phyloP scores from a whole-genome alignment of 92 coral and sea anemone species.

The Actinostola sp. region DNA sequence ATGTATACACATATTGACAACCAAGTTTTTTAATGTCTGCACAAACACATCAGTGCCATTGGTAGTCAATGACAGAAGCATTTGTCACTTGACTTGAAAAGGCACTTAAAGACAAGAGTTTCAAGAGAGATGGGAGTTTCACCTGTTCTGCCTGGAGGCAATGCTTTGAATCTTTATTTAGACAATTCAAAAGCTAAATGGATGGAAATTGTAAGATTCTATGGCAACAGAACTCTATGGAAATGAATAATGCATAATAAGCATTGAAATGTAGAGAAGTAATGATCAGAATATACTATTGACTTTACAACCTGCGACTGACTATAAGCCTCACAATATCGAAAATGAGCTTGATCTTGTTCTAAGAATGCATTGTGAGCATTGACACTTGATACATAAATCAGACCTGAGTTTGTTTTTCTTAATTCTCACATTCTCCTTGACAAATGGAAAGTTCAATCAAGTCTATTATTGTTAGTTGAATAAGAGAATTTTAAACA shows the following conservation, averaged over 20 bases:
- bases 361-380: neutral
- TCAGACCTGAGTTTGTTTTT: neutral
- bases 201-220: neutral
- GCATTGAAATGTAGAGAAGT: too few relatives aligned
- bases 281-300: too few relatives aligned
- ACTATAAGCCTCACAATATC: too few relatives aligned
- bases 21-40: too few relatives aligned
- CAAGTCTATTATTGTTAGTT: too few relatives aligned
- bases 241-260: neutral
- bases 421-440: too few relatives aligned
- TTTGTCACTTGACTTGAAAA: constrained; percentile 6
- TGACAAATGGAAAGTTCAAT: too few relatives aligned
- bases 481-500: too few relatives aligned
- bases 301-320: too few relatives aligned
- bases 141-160: constrained; percentile 32
- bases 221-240: constrained; percentile 3
- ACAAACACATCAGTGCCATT: neutral
- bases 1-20: too few relatives aligned
- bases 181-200: neutral
- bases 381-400: neutral
- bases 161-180: neutral
- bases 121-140: neutral
- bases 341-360: too few relatives aligned
- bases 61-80: neutral
- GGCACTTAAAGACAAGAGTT: constrained; percentile 21